Percentiles rank a stretch among this genome's conserved stretches.
Evolutionary conservation across 2,113 vertebrate genomes (phyloP).

Genomic region (Cisticola juncidis): DNA sequence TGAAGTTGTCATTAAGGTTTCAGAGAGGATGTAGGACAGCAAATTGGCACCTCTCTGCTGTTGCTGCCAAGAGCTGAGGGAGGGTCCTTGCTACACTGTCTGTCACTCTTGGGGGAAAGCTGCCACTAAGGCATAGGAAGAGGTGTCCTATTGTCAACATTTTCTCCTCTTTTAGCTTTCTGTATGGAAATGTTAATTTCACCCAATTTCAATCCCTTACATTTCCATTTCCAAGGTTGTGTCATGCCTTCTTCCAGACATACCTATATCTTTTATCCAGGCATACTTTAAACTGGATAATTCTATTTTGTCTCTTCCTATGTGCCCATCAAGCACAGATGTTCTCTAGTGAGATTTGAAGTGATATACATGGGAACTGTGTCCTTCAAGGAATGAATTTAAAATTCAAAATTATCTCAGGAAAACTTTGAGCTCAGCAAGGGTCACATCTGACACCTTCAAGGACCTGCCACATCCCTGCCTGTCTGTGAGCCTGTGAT

Average conservation of each 20-base stretch:
- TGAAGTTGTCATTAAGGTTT: constrained; percentile 1
- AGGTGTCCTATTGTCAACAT: neutral
- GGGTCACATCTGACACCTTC: neutral
- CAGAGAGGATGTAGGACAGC: neutral
- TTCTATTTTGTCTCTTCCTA: neutral
- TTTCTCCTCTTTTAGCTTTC: neutral
- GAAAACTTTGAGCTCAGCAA: constrained; percentile 5
- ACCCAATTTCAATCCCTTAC: neutral
- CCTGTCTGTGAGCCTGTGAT: neutral
- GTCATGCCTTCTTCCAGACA: neutral
- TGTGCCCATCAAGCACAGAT: neutral
- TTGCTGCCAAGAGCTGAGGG: neutral
- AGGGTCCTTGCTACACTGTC: neutral
- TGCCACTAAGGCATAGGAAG: neutral
- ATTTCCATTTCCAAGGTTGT: neutral
- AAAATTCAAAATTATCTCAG: neutral
- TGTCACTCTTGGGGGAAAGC: neutral
- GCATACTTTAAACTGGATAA: neutral
- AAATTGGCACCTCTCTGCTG: accelerated
- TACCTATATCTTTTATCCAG: neutral
- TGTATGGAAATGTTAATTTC: neutral
- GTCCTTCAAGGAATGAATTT: neutral
- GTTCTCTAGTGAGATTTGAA: neutral
- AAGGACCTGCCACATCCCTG: neutral
- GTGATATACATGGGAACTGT: neutral